A percentile compares a stretch with the other conserved stretches of the same genome.
Conservation (phyloP, 1,140 invertebrate species). For the Scaptomyza pallida region DNA sequence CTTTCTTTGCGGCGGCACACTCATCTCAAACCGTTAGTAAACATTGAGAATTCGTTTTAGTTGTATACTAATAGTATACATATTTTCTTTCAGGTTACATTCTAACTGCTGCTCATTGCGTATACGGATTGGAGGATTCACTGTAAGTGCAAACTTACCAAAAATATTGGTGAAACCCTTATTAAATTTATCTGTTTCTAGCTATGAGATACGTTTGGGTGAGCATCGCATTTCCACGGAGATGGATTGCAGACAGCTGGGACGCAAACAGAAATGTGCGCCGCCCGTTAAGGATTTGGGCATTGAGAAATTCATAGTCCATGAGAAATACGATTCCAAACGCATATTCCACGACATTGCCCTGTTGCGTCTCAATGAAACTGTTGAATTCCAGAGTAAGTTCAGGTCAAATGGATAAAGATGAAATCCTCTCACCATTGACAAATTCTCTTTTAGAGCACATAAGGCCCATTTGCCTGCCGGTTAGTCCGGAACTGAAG, state of each 20-base stretch:
- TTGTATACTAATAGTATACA: neutral
- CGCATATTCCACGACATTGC: slow-evolving; percentile 88
- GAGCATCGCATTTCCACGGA: slow-evolving; percentile 86
- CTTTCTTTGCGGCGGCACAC: slow-evolving; percentile 83
- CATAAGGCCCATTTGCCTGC: slow-evolving; percentile 90
- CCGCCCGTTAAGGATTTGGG: slow-evolving; percentile 85
- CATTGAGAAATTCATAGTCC: slow-evolving; percentile 86
- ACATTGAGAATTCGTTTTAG: too few relatives aligned
- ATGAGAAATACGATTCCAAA: slow-evolving; percentile 86
- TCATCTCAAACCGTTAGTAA: slow-evolving; percentile 82
- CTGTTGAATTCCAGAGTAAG: slow-evolving; percentile 58
- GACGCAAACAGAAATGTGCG: slow-evolving; percentile 81
- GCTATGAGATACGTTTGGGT: slow-evolving; percentile 86
- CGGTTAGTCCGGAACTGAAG: slow-evolving; percentile 83
- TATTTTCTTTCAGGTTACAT: slow-evolving; percentile 72
- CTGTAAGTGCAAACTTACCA: slow-evolving; percentile 63
- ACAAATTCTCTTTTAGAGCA: slow-evolving; percentile 67
- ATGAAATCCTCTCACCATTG: too few relatives aligned
- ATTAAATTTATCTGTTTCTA: slow-evolving; percentile 52
- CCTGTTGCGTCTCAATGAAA: slow-evolving; percentile 84
- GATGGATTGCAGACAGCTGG: slow-evolving; percentile 85
- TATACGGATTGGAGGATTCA: slow-evolving; percentile 44
- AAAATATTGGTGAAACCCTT: neutral
- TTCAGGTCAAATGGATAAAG: neutral
- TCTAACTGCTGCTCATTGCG: slow-evolving; percentile 87